Percentiles rank a stretch among this genome's conserved stretches.
Conservation (phyloP, 2,888 invertebrate genomes). For the Dendrolimus pini region DNA sequence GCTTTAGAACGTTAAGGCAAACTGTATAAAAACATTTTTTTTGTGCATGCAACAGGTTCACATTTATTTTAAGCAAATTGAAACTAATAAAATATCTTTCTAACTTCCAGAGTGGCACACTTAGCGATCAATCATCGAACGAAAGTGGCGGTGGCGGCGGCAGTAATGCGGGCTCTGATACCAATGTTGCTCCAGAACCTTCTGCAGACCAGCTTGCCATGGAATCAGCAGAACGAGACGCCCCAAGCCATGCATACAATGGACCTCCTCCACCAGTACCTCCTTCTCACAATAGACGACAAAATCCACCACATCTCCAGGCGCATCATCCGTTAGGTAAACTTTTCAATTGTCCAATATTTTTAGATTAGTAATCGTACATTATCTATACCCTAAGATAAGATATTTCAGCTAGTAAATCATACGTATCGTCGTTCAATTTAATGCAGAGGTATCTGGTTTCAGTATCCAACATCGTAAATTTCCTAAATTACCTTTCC, state of each 20-base stretch:
- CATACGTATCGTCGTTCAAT: no score
- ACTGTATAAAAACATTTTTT: no score
- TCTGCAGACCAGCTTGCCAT: constrained; percentile 82
- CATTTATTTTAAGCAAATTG: no score
- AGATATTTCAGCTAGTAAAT: no score
- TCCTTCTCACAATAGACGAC: constrained; percentile 84
- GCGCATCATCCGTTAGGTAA: constrained; percentile 63
- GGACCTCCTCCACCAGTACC: constrained; percentile 76
- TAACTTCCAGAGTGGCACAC: constrained; percentile 55
- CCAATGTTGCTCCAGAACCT: constrained; percentile 73
- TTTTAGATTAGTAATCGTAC: neutral
- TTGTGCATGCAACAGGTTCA: no score
- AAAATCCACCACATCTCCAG: constrained; percentile 82
- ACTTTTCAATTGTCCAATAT: constrained; percentile 8
- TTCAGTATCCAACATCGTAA: no score
- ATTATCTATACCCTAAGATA: no score
- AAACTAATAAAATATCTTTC: constrained; percentile 6
- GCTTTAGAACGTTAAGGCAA: no score
- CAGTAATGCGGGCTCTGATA: constrained; percentile 73
- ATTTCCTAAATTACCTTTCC: no score
- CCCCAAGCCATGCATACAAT: constrained; percentile 68
- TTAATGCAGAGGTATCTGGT: no score
- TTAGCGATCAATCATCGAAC: constrained; percentile 61
- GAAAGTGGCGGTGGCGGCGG: constrained; percentile 75
- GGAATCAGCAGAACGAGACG: constrained; percentile 82